Base-by-base conservation (phyloP, 2,113 vertebrate genomes). In the Cephalopterus ornatus region DNA sequence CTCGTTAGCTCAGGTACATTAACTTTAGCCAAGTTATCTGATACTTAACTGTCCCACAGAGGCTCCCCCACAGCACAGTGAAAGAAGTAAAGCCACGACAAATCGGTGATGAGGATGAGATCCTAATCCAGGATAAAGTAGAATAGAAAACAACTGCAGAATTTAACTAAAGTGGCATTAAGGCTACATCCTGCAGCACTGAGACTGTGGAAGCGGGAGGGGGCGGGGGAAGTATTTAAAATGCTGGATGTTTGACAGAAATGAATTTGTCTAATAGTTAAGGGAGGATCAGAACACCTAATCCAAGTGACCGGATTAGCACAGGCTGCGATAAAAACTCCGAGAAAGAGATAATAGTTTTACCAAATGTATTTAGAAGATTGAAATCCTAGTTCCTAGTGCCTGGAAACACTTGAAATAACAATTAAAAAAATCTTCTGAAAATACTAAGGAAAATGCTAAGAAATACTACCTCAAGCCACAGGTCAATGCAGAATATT, bases 151-250 rank as follows among this genome's bases (percentile, higher is more conserved):
- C 61, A 92, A 91, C 66, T 37, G 62, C 65, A 93, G 91, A 95
- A 93, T 76, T 91, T 20, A 87, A 79, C 70, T 84, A 11, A 82
- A 93, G 87, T 73, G 84, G 44, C 87, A 89, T 94, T 93, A 97
- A 89, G 50, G 78, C 70, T 61, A 3, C 65, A 74, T 37, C n/a
- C 39, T 53, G 73, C 44, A 89, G 83, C 73, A 72, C 47, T 30
- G 80, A 39, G 68, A 41, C 49, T 35, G 55, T 11, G 73, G 61
- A 42, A 86, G 50, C 0, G 0, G 52, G 59, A 76, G 42, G 24
- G 13, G 27, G 50, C 0, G 14, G 20, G 28, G 63, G 27, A 7
- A 75, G 63, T 24, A 26, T 81, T 87, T 63, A 68, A 89, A 95
- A 87, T 32, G 39, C 68, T 63, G 73, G 19, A 82, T 85, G 93